Base-by-base conservation (phyloP, 2,888 invertebrate species). In the Sympetrum striolatum region DNA sequence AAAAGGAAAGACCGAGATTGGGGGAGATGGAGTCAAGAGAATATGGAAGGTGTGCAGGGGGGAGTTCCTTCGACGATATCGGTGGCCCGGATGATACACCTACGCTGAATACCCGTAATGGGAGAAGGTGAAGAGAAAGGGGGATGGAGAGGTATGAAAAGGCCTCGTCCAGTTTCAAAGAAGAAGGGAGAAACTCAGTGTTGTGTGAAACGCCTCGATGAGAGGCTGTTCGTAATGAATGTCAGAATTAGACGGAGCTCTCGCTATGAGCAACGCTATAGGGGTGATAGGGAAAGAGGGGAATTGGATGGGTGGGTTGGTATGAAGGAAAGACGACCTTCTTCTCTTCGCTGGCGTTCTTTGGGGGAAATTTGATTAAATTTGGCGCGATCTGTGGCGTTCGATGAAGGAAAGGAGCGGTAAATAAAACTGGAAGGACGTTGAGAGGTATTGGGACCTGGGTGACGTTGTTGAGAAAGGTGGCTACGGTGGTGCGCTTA, bases 331-430 rank as follows among this genome's bases (percentile, higher is more conserved):
- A 35, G 53, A 18, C 35, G 53, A 31, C 90, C 90, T 73, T 5
- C n/a, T 25, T 35, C 37, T 31, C 48, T 18, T 18, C 35, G 35
- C 18, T 58, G 8, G 60, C 18, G 12, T 58, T 37, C 86, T 22
- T 12, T 60, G 64, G 86, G 86, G 86, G 86, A 86, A 86, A 86
- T 86, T 86, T 86, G 86, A 86, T 86, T 86, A 86, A 86, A 86
- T 86, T 86, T 37, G 60, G 86, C 35, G 37, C 86, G 86, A 86
- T 86, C 86, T 86, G 86, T 37, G 86, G 86, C 86, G 60, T 86
- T 86, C 86, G 86, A 86, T 60, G 60, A 86, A 48, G 82, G 82
- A 35, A 58, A 53, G 86, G 60, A 60, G 86, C 60, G 86, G 86
- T 60, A 86, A 86, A 86, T 86, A 86, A 86, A 86, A 86, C 12